Evolutionary conservation across 2,797 vertebrate species (phyloP).

Genomic region (Astyanax mexicanus): DNA sequence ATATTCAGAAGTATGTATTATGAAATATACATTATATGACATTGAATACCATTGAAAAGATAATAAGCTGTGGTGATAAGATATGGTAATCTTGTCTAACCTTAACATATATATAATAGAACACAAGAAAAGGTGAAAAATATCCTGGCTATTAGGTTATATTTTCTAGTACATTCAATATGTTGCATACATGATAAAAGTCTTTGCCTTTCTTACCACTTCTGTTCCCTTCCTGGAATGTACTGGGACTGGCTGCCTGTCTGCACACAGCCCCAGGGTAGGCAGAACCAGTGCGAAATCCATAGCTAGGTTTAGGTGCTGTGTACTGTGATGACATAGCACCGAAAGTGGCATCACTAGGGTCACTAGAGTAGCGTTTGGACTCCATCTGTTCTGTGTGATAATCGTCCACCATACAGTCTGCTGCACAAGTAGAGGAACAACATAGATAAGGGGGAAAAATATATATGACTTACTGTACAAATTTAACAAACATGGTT

Average conservation of each 20-base stretch:
- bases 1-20: too few species aligned
- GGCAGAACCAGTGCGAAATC: constrained; percentile 75
- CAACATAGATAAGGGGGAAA: neutral
- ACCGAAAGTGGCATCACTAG: constrained; percentile 80
- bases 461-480: neutral
- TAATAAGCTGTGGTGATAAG: too few species aligned
- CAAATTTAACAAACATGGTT: too few species aligned
- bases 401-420: constrained; percentile 85
- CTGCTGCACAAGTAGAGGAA: constrained; percentile 67
- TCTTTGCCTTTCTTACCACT: constrained; percentile 79
- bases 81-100: too few species aligned
- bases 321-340: constrained; percentile 76
- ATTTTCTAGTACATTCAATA: too few species aligned
- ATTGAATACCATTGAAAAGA: too few species aligned
- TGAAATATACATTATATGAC: too few species aligned
- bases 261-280: constrained; percentile 75
- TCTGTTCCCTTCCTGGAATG: constrained; percentile 86
- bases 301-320: constrained; percentile 71
- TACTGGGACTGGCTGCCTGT: constrained; percentile 83
- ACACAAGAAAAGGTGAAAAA: too few species aligned
- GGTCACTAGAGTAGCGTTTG: constrained; percentile 81
- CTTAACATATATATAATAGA: too few species aligned
- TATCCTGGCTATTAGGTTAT: neutral
- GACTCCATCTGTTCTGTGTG: constrained; percentile 76
- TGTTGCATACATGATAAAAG: neutral